These are phyloP conservation scores for Cepaea hortensis DNA, from an alignment of 2,888 invertebrate genomes.

Conservation along the genomic window DNA sequence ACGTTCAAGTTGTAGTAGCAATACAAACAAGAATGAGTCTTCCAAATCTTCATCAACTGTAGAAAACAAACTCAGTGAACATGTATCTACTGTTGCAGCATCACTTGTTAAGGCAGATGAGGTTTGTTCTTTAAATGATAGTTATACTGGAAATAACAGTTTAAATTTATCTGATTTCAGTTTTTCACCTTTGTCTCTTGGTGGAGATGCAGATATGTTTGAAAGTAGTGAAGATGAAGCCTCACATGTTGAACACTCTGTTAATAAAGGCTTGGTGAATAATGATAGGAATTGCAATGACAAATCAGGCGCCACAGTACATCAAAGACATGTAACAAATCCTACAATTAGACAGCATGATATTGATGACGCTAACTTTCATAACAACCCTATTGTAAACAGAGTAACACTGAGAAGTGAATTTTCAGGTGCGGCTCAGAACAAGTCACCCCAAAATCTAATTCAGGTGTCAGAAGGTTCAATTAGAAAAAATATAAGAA, in stretches of 20 bases:
- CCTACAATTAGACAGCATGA: neutral
- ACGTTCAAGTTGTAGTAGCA: neutral
- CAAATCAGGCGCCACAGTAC: neutral
- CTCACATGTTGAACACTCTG: neutral
- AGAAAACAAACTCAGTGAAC: neutral
- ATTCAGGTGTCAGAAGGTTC: neutral
- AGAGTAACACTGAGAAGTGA: neutral
- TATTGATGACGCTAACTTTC: neutral
- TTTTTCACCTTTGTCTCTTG: conserved; percentile 19
- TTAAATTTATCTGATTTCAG: conserved; percentile 18
- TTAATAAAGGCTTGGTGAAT: neutral
- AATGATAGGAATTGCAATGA: neutral
- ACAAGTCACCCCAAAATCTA: neutral
- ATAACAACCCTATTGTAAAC: too few species aligned
- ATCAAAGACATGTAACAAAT: neutral
- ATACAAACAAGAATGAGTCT: neutral
- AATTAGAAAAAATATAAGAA: neutral
- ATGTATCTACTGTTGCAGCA: neutral
- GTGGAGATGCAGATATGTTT: conserved; percentile 6
- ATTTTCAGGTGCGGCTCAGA: neutral
- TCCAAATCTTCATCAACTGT: neutral
- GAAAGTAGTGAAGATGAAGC: conserved; percentile 8
- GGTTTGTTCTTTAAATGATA: neutral
- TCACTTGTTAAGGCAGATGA: too few species aligned
- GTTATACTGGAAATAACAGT: neutral